These are phyloP conservation scores for Holotrichia oblita DNA, from an alignment of 1,140 invertebrate genomes.

Conservation along the genomic window DNA sequence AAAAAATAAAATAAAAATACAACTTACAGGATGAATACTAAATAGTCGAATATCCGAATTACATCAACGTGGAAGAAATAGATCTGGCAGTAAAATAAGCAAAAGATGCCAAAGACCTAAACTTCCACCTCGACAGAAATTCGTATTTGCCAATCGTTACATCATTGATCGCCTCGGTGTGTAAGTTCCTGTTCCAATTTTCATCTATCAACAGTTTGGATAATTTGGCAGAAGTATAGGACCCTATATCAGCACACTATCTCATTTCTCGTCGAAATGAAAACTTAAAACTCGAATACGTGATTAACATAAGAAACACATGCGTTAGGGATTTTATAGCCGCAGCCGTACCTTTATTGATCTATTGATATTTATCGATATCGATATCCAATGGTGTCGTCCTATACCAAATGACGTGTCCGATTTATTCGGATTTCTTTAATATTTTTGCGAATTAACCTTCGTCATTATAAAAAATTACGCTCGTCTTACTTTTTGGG, in stretches of 20 bases:
- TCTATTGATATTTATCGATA: conserved; percentile 23
- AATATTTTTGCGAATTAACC: not conserved
- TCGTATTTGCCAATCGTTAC: not conserved
- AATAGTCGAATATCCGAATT: conserved; percentile 24
- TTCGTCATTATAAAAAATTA: not conserved
- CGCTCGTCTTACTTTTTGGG: not conserved
- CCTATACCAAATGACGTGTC: not conserved
- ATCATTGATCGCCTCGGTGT: not conserved
- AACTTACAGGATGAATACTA: not conserved
- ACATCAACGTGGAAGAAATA: conserved; percentile 36
- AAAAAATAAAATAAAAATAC: not conserved
- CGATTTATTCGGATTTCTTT: not conserved
- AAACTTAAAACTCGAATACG: not conserved
- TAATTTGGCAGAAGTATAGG: too few species aligned
- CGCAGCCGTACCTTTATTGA: conserved; percentile 25
- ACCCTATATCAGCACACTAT: not conserved
- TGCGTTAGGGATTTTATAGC: conserved; percentile 27
- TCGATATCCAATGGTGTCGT: conserved; percentile 17
- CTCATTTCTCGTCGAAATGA: not conserved
- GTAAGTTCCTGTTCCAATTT: not conserved
- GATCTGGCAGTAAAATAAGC: conserved; percentile 30
- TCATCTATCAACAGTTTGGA: not conserved
- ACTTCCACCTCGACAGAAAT: conserved; percentile 27
- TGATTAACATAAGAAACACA: conserved; percentile 20
- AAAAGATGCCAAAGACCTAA: conserved; percentile 33